Evolutionary conservation across 2,113 vertebrate species (phyloP).

Genomic region (Gymnocephalus cernua): DNA sequence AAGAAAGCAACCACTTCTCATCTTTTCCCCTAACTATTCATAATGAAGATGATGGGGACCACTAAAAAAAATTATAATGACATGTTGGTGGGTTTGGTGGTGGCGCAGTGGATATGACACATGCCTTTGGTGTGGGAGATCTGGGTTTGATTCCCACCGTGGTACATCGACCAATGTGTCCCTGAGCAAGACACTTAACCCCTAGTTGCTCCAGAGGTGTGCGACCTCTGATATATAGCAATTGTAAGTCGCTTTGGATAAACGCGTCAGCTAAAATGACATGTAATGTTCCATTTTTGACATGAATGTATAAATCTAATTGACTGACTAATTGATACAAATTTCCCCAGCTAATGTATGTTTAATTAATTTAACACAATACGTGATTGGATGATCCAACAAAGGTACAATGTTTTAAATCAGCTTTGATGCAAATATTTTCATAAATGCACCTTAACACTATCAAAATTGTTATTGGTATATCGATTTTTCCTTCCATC

Average conservation of each 20-base stretch:
- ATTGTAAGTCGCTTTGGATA: no score
- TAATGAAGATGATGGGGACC: neutral
- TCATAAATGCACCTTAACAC: neutral
- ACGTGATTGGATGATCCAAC: no score
- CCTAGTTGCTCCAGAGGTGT: no score
- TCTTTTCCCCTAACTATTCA: neutral
- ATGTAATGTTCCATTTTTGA: neutral
- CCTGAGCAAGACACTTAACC: no score
- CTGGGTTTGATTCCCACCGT: no score
- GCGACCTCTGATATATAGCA: no score
- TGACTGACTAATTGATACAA: neutral
- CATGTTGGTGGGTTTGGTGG: no score
- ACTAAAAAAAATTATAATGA: neutral
- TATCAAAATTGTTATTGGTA: neutral
- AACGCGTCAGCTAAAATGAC: no score
- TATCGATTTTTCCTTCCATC: conserved; percentile 2
- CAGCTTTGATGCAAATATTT: neutral
- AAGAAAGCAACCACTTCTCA: neutral
- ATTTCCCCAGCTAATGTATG: neutral
- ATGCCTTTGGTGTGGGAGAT: no score
- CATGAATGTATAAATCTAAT: neutral
- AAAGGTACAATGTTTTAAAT: neutral
- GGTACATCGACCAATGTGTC: no score
- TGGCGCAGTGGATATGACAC: no score
- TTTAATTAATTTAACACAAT: neutral